Evolutionary conservation across 2,113 vertebrate genomes (phyloP).

Genomic region (Strigops habroptila): DNA sequence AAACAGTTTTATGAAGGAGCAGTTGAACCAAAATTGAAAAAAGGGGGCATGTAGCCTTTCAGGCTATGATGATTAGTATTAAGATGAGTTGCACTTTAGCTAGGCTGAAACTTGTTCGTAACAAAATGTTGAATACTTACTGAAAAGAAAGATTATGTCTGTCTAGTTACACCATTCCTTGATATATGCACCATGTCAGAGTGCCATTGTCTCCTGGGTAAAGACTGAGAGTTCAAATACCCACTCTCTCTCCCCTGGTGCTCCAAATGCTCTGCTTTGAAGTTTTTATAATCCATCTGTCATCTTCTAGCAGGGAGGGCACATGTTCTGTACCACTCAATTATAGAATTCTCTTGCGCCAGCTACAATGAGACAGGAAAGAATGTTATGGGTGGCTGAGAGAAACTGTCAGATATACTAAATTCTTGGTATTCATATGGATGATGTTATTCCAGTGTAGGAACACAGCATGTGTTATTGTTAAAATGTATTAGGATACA

Average conservation of each 20-base stretch:
- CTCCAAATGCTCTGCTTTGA: slow-evolving; percentile 96
- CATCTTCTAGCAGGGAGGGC: slow-evolving; percentile 97
- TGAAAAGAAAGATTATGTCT: slow-evolving; percentile 93
- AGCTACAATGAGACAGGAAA: slow-evolving; percentile 90
- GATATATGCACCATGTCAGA: slow-evolving; percentile 97
- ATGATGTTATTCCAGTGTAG: slow-evolving; percentile 79
- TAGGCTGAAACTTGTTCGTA: slow-evolving; percentile 87
- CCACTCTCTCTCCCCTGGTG: slow-evolving; percentile 97
- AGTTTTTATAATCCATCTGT: slow-evolving; percentile 99
- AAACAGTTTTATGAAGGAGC: slow-evolving; percentile 64
- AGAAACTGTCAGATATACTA: slow-evolving; percentile 88
- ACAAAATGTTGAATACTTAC: slow-evolving; percentile 94
- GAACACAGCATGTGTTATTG: slow-evolving; percentile 87
- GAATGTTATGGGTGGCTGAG: slow-evolving; percentile 89
- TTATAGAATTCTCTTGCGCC: slow-evolving; percentile 94
- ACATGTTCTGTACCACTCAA: slow-evolving; percentile 97
- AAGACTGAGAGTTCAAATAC: slow-evolving; percentile 99
- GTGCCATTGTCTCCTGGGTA: slow-evolving; percentile 99
- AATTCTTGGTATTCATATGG: slow-evolving; percentile 87
- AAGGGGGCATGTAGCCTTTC: slow-evolving; percentile 61
- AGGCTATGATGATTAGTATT: slow-evolving; percentile 72
- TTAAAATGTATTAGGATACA: slow-evolving; percentile 76
- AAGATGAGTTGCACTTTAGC: slow-evolving; percentile 79
- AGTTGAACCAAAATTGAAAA: slow-evolving; percentile 66
- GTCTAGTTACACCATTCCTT: slow-evolving; percentile 93